These are phyloP conservation scores for Leucophenga montana DNA, from an alignment of 2,888 invertebrate genomes.

Conservation along the genomic window DNA sequence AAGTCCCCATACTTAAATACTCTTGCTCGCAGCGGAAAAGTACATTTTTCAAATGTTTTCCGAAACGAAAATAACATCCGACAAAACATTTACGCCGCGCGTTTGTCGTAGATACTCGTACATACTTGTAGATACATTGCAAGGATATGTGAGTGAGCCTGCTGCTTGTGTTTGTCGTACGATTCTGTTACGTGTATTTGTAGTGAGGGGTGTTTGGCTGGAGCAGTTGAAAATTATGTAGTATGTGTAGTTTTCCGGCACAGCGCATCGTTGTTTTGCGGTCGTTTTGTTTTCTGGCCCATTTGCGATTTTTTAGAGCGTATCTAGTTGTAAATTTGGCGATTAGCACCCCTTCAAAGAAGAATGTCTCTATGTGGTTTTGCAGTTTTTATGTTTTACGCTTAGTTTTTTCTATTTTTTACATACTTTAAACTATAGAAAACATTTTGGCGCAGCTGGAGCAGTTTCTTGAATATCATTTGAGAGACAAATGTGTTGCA, in stretches of 20 bases:
- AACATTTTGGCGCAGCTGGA: background rate
- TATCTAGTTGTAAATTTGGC: slow-evolving; percentile 69
- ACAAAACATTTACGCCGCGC: too few relatives aligned
- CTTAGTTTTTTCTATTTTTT: background rate
- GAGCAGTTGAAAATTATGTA: background rate
- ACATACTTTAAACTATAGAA: background rate
- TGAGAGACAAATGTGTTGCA: too few relatives aligned
- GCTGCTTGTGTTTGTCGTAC: slow-evolving; percentile 3
- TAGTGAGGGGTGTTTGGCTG: background rate
- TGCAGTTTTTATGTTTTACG: background rate
- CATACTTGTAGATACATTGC: background rate
- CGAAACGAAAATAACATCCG: slow-evolving; percentile 35
- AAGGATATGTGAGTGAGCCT: slow-evolving; percentile 20
- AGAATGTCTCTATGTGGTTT: too few relatives aligned
- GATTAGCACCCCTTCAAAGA: slow-evolving; percentile 66
- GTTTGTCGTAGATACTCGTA: background rate
- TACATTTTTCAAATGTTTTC: slow-evolving; percentile 69
- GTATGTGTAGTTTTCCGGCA: slow-evolving; percentile 11
- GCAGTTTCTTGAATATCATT: too few relatives aligned
- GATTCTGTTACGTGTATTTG: background rate
- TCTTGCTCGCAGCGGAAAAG: slow-evolving; percentile 51
- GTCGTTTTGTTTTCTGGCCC: slow-evolving; percentile 69
- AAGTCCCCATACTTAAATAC: slow-evolving; percentile 26
- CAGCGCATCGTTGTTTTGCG: slow-evolving; percentile 42
- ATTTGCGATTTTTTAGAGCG: slow-evolving; percentile 54